These are phyloP conservation scores for Metopolophium dirhodum DNA, from an alignment of 1,140 invertebrate species.

Conservation along the genomic window DNA sequence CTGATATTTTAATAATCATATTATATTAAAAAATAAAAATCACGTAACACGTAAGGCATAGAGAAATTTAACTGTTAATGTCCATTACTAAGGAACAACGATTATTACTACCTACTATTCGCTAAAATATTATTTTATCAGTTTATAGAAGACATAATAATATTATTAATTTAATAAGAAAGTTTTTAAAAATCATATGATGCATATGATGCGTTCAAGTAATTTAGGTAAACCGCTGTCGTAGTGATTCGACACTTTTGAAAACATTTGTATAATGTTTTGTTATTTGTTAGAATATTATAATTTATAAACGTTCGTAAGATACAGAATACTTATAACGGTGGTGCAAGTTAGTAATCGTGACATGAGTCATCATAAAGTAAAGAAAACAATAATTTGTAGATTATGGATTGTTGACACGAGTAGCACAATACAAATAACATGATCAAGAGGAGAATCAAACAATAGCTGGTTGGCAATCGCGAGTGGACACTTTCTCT, in stretches of 20 bases:
- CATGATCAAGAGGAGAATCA: conserved; percentile 41
- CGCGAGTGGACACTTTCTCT: conserved; percentile 46
- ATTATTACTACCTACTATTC: neutral
- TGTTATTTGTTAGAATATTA: neutral
- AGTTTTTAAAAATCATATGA: neutral
- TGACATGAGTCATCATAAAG: conserved; percentile 14
- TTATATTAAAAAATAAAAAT: neutral
- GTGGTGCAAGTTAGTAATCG: neutral
- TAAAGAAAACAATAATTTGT: conserved; percentile 49
- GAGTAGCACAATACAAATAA: conserved; percentile 43
- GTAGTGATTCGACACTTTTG: neutral
- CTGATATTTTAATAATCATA: neutral
- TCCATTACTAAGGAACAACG: neutral
- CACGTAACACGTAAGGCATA: neutral
- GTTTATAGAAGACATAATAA: neutral
- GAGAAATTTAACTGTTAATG: neutral
- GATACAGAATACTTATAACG: neutral
- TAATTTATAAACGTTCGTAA: neutral
- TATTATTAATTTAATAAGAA: neutral
- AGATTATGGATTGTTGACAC: conserved; percentile 42
- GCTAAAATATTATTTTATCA: neutral
- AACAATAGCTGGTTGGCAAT: conserved; percentile 33
- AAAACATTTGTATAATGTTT: neutral
- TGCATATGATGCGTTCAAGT: neutral
- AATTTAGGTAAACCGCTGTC: neutral